phyloP scores from a whole-genome alignment of 2,888 invertebrate genomes.

The Synanthedon myopaeformis region DNA sequence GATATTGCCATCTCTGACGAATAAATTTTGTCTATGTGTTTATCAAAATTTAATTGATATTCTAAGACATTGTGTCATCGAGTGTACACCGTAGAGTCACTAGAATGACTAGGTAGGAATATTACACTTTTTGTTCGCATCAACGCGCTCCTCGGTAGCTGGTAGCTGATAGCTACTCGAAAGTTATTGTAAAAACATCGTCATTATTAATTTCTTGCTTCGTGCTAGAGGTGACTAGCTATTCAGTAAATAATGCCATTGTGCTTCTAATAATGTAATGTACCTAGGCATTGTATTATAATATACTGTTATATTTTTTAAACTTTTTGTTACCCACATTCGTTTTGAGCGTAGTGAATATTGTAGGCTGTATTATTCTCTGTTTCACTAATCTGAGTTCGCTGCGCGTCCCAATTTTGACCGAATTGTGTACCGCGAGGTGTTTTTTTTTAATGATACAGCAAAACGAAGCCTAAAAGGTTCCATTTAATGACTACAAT shows the following conservation, averaged over 20 bases:
- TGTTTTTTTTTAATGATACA: not conserved
- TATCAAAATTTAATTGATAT: not conserved
- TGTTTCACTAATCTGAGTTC: too few relatives aligned
- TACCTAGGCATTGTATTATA: not conserved
- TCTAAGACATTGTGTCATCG: conserved; percentile 6
- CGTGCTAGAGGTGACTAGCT: conserved; percentile 27
- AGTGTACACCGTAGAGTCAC: conserved; percentile 24
- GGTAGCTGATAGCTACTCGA: conserved; percentile 16
- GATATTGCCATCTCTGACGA: too few relatives aligned
- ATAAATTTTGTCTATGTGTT: not conserved
- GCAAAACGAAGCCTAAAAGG: conserved; percentile 19
- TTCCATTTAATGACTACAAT: conserved; percentile 36
- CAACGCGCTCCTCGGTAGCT: conserved; percentile 40
- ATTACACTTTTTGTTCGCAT: conserved; percentile 37
- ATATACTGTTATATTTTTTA: not conserved
- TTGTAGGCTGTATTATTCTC: not conserved
- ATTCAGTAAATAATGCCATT: conserved; percentile 28
- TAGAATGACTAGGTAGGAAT: conserved; percentile 22
- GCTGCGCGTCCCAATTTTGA: not conserved
- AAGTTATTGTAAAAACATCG: conserved; percentile 28
- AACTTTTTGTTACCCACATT: not conserved
- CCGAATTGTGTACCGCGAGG: not conserved
- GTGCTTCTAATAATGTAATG: conserved; percentile 7
- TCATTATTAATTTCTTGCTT: conserved; percentile 22
- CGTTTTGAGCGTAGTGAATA: not conserved